A percentile compares a stretch with the other conserved stretches of the same genome.
Conservation (phyloP, 1,140 invertebrate species). For the Camponotus floridanus region DNA sequence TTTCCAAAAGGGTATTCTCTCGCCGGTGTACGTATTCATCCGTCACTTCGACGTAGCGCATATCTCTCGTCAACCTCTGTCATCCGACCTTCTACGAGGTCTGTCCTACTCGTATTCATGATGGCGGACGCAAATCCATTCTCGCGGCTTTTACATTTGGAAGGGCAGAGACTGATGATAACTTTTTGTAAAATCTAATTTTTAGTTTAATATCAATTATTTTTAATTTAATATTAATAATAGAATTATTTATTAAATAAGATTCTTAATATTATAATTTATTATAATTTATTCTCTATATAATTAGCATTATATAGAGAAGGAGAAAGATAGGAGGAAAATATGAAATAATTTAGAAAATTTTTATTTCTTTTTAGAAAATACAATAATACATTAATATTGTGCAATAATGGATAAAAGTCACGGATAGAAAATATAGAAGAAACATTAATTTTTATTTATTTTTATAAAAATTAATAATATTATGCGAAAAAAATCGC, state of each 20-base stretch:
- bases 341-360: background rate
- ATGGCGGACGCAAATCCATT: constrained; percentile 45
- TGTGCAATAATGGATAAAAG: background rate
- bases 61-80: constrained; percentile 56
- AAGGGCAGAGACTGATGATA: background rate
- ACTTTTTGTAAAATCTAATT: background rate
- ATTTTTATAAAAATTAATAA: too few species aligned
- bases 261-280: background rate
- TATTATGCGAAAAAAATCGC: background rate
- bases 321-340: too few species aligned
- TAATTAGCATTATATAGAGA: background rate
- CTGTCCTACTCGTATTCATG: constrained; percentile 46
- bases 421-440: background rate
- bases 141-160: background rate
- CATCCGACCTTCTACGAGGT: constrained; percentile 40
- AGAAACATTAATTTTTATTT: background rate
- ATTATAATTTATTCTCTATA: too few species aligned
- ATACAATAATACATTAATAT: background rate
- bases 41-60: constrained; percentile 58
- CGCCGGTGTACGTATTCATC: constrained; percentile 52
- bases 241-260: background rate
- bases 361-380: background rate
- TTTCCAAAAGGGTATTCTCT: constrained; percentile 24
- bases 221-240: background rate
- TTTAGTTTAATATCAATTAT: background rate